Evolutionary conservation across 2,113 vertebrate genomes (phyloP).

Genomic region (Lepus europaeus): DNA sequence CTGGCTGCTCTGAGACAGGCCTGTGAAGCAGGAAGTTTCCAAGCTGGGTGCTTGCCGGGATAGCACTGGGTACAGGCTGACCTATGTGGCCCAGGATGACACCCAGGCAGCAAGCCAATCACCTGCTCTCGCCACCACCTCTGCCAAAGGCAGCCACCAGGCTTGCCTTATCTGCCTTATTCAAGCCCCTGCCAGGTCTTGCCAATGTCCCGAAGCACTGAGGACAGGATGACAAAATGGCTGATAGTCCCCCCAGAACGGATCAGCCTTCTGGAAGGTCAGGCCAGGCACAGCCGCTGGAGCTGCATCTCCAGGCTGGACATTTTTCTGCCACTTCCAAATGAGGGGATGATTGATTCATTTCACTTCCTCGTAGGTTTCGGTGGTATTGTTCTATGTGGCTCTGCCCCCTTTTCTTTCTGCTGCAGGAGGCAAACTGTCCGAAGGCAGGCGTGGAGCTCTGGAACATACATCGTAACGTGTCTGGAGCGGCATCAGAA

Average conservation of each 20-base stretch:
- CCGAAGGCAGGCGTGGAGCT: conserved; percentile 61
- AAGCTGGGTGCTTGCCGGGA: background rate
- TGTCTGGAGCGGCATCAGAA: conserved; percentile 79
- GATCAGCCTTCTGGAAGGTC: conserved; percentile 71
- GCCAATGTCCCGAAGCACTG: conserved; percentile 69
- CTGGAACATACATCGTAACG: conserved; percentile 77
- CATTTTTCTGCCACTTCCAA: conserved; percentile 78
- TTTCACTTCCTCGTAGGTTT: conserved; percentile 67
- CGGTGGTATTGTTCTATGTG: conserved; percentile 73
- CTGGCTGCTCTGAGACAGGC: conserved; percentile 32
- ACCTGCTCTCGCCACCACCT: conserved; percentile 82
- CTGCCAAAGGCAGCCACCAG: conserved; percentile 80
- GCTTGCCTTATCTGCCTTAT: conserved; percentile 81
- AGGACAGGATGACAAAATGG: conserved; percentile 80
- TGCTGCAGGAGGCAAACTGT: conserved; percentile 72
- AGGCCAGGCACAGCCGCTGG: conserved; percentile 65
- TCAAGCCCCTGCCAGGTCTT: conserved; percentile 75
- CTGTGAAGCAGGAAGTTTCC: conserved; percentile 46
- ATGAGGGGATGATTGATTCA: conserved; percentile 67
- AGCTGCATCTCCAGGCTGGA: conserved; percentile 34
- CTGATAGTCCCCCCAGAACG: conserved; percentile 70
- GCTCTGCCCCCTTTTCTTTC: conserved; percentile 51
- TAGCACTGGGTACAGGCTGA: conserved; percentile 21
- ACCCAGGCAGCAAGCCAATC: conserved; percentile 79
- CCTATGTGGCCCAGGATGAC: conserved; percentile 41